Evolutionary conservation across 2,797 vertebrate genomes (phyloP).

Genomic region (Rachycentron canadum): DNA sequence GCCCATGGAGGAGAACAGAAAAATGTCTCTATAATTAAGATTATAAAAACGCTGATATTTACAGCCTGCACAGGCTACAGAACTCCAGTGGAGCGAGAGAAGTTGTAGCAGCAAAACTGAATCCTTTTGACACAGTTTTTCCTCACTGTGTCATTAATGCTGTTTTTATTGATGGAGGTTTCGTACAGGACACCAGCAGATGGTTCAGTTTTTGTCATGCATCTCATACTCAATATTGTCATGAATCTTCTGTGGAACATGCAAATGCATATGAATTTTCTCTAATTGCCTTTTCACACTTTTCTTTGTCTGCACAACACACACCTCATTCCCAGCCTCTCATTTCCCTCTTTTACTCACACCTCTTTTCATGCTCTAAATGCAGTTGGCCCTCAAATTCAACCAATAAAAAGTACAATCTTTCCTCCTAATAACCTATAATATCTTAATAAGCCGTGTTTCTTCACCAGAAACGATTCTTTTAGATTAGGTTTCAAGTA

Average conservation of each 20-base stretch:
- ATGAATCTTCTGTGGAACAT: conserved; percentile 17
- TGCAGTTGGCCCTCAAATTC: conserved; percentile 51
- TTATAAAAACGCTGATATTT: conserved; percentile 72
- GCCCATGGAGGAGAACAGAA: conserved; percentile 68
- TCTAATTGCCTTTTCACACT: conserved; percentile 29
- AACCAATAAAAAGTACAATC: conserved; percentile 62
- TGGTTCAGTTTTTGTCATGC: background rate
- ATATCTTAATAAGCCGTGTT: conserved; percentile 60
- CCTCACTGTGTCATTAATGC: conserved; percentile 34
- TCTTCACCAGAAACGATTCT: conserved; percentile 53
- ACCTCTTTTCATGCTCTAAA: conserved; percentile 66
- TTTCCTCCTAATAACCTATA: conserved; percentile 60
- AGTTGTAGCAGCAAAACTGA: conserved; percentile 38
- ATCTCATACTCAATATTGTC: conserved; percentile 15
- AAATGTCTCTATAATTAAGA: conserved; percentile 77
- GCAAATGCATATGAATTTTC: conserved; percentile 1
- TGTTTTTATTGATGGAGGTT: conserved; percentile 36
- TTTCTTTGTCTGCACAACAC: conserved; percentile 5
- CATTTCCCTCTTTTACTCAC: conserved; percentile 44
- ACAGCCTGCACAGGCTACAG: conserved; percentile 42
- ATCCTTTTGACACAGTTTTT: conserved; percentile 39
- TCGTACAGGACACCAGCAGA: background rate
- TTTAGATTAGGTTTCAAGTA: conserved; percentile 46
- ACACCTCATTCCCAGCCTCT: conserved; percentile 27
- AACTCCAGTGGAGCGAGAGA: conserved; percentile 33